These are phyloP conservation scores for Tenrec ecaudatus DNA, from an alignment of 2,113 vertebrate species.

Conservation along the genomic window DNA sequence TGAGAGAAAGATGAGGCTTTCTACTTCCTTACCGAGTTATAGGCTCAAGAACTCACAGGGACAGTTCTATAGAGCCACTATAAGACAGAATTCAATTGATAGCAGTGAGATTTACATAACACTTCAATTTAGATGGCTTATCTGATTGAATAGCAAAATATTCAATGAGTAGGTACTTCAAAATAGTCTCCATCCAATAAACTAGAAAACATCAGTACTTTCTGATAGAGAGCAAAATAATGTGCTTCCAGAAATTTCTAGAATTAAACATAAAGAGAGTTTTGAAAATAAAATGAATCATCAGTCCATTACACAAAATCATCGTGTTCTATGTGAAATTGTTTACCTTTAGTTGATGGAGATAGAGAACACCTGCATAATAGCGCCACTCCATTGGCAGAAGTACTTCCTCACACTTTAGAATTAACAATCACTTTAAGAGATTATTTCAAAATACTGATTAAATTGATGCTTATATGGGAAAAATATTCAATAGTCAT, in stretches of 20 bases:
- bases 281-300: slow-evolving; percentile 57
- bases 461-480: slow-evolving; percentile 29
- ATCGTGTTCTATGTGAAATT: not conserved
- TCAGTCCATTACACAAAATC: slow-evolving; percentile 31
- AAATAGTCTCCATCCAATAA: slow-evolving; percentile 12
- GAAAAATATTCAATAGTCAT: not conserved
- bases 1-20: too few species aligned
- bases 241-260: not conserved
- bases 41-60: too few species aligned
- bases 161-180: not conserved
- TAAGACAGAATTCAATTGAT: not conserved
- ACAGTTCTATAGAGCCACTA: too few species aligned
- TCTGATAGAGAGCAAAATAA: slow-evolving; percentile 46
- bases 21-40: too few species aligned
- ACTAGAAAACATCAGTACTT: slow-evolving; percentile 27
- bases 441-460: slow-evolving; percentile 45
- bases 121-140: slow-evolving; percentile 17
- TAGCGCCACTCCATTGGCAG: not conserved
- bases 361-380: slow-evolving; percentile 44
- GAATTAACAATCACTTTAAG: slow-evolving; percentile 11
- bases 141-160: not conserved
- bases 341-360: slow-evolving; percentile 25
- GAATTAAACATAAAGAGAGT: slow-evolving; percentile 40
- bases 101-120: not conserved
- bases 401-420: slow-evolving; percentile 38